Conservation (phyloP, 2,113 vertebrate species). For the Todiramphus chloris region DNA sequence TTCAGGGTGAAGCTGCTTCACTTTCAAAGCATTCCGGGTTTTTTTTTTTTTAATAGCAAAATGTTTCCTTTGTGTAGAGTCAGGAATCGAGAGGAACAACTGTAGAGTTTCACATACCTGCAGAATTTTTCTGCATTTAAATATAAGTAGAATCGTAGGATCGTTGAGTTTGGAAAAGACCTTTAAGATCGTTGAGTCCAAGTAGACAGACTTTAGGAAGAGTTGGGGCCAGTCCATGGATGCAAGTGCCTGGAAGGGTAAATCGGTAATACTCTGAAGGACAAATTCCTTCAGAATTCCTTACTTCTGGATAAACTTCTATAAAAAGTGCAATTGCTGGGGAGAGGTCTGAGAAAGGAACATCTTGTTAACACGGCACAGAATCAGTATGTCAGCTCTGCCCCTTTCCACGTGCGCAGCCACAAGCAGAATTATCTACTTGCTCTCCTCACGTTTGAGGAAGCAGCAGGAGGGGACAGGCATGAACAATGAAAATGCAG, state of each 20-base stretch:
- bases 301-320: not conserved
- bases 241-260: not conserved
- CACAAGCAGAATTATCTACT: accelerated
- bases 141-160: not conserved
- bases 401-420: accelerated
- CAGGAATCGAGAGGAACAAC: not conserved
- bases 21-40: not conserved
- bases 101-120: not conserved
- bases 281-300: not conserved
- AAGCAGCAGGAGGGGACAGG: not conserved
- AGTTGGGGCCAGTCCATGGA: not conserved
- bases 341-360: not conserved
- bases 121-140: not conserved
- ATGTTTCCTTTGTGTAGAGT: not conserved
- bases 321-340: not conserved
- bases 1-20: not conserved
- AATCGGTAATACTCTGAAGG: not conserved
- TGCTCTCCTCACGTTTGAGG: accelerated
- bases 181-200: not conserved
- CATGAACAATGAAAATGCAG: accelerated
- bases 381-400: not conserved
- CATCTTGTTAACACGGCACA: accelerated
- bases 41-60: not conserved
- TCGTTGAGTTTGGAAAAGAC: not conserved
- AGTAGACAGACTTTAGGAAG: not conserved